These are phyloP conservation scores for Cryptocephalus moraei DNA, from an alignment of 2,888 invertebrate species.

Conservation along the genomic window DNA sequence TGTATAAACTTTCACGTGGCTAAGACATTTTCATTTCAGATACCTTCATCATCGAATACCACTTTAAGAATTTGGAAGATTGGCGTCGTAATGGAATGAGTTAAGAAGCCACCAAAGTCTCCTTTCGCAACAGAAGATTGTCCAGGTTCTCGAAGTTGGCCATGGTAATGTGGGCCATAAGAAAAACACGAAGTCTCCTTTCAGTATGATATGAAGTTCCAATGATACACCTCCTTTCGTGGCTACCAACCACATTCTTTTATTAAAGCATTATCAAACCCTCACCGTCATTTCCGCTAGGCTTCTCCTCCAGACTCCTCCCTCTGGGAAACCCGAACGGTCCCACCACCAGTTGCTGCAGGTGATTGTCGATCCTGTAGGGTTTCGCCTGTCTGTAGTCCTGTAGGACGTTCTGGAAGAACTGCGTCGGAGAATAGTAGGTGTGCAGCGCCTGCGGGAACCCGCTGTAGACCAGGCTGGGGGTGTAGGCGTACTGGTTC, in stretches of 20 bases:
- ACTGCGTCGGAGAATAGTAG: conserved; percentile 20
- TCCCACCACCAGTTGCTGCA: conserved; percentile 25
- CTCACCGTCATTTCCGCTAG: neutral
- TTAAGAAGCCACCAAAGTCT: too few species aligned
- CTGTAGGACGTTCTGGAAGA: conserved; percentile 20
- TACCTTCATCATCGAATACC: too few species aligned
- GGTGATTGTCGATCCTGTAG: conserved; percentile 26
- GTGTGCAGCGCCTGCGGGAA: conserved; percentile 10
- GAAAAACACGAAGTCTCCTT: too few species aligned
- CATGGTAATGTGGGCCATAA: too few species aligned
- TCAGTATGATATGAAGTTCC: too few species aligned
- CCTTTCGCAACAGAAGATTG: too few species aligned
- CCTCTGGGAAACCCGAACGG: conserved; percentile 15
- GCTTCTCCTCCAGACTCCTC: conserved; percentile 12
- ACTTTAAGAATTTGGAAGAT: too few species aligned
- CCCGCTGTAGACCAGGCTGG: conserved; percentile 6
- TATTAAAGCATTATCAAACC: neutral
- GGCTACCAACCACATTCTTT: neutral
- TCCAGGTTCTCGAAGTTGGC: too few species aligned
- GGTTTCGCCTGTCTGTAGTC: conserved; percentile 19
- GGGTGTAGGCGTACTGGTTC: conserved; percentile 4
- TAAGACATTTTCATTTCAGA: too few species aligned
- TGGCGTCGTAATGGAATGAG: too few species aligned
- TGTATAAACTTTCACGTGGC: too few species aligned
- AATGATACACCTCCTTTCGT: neutral